Evolutionary conservation across 1,140 invertebrate species (phyloP).

Genomic region (Carcinoscorpius rotundicauda): DNA sequence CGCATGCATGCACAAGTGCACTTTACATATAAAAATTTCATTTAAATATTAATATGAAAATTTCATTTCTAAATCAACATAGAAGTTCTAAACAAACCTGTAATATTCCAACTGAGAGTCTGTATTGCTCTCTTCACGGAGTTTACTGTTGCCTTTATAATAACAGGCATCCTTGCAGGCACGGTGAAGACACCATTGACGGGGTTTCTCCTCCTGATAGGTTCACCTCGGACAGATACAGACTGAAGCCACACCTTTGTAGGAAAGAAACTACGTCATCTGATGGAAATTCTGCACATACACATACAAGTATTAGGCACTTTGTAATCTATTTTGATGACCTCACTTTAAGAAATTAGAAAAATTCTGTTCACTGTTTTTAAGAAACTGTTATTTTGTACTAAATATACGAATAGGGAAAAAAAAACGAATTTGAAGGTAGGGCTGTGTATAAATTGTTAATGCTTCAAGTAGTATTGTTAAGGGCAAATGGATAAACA

Average conservation of each 20-base stretch:
- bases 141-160: constrained; percentile 11
- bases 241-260: constrained; percentile 12
- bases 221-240: constrained; percentile 7
- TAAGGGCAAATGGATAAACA: too few relatives aligned
- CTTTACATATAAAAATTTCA: too few relatives aligned
- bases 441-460: too few relatives aligned
- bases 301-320: not conserved
- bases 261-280: not conserved
- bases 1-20: too few relatives aligned
- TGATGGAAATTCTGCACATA: not conserved
- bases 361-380: not conserved
- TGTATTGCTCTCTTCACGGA: constrained; percentile 3
- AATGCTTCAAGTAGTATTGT: too few relatives aligned
- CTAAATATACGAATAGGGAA: too few relatives aligned
- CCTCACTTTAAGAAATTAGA: not conserved
- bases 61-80: too few relatives aligned
- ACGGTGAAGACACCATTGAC: constrained; percentile 9
- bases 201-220: constrained; percentile 4
- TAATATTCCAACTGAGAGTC: constrained; percentile 15
- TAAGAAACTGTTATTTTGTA: too few relatives aligned
- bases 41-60: too few relatives aligned
- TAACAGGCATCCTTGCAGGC: constrained; percentile 13
- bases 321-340: not conserved
- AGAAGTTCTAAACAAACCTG: constrained; percentile 3
- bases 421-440: too few relatives aligned